Base-by-base conservation (phyloP, 2,888 invertebrate species). In the Acrocera orbiculus region DNA sequence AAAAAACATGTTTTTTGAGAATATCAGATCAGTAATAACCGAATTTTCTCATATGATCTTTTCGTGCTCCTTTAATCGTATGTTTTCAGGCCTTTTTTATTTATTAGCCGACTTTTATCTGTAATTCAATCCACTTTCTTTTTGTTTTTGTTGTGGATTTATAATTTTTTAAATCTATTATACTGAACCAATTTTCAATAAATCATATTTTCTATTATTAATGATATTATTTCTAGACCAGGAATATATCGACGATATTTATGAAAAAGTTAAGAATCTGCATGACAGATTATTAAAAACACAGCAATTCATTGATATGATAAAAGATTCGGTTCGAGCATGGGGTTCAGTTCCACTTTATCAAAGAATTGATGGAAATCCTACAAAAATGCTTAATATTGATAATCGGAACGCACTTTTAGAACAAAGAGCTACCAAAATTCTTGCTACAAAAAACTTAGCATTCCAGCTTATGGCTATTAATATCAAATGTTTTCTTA, bases 311-410 rank as follows among this genome's bases (percentile, higher is more conserved):
- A 59, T 81, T 22, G 61, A 62, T 14, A 55, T 58, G 2, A 67
- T 79, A 0, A 52, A 69, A 2, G 50, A 56, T 1, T 65, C 66
- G 31, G 71, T 81, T 16, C 64, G 67, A 2, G 59, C 63, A 0
- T 90, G 89, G 87, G 76, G 76, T 2, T 67, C 70, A 40, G 49
- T 63, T 10, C 82, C 89, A 1, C 58, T 92, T 6, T 81, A 79
- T 50, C 71, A 74, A 48, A 62, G 90, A 15, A 79, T 74, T 46
- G 76, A 78, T 44, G 63, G 65, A 1, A 71, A 70, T 47, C 65
- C 66, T 8, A 66, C 66, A 24, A 58, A 56, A 16, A 45, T 66
- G 29, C 51, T 83, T 2, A 66, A 67, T 17, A 61, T 73, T 3
- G 48, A 53, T 4, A 49, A 54, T 4, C 44, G 53, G 0, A 29